Evolutionary conservation across 2,113 vertebrate genomes (phyloP).

Genomic region (Marmota flaviventris): DNA sequence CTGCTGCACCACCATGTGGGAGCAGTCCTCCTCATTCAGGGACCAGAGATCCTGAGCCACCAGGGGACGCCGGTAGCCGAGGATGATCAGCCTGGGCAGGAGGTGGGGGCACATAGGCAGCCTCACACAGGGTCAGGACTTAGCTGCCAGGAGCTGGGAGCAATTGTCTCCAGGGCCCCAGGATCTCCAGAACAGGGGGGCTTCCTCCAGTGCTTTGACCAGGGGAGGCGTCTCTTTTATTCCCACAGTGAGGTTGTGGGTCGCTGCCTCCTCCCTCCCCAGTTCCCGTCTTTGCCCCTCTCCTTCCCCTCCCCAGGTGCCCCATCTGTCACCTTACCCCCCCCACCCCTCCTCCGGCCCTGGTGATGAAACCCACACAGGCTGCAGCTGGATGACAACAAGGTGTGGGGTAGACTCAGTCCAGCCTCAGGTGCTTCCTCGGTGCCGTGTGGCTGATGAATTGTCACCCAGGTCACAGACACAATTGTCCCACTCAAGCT

Average conservation of each 20-base stretch:
- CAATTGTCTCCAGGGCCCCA: background rate
- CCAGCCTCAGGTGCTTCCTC: conserved; percentile 15
- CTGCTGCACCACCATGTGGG: conserved; percentile 89
- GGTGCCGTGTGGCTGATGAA: background rate
- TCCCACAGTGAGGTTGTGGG: background rate
- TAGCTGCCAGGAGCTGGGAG: background rate
- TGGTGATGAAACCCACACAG: background rate
- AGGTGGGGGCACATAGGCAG: background rate
- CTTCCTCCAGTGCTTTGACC: background rate
- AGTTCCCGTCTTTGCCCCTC: background rate
- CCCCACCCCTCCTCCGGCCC: background rate
- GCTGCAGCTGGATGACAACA: background rate
- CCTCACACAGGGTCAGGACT: background rate
- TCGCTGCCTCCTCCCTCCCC: background rate
- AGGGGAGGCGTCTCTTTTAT: background rate
- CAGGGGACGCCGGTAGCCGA: conserved; percentile 94
- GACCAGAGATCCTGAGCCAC: conserved; percentile 96
- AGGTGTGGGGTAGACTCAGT: background rate
- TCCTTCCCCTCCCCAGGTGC: background rate
- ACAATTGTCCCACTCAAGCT: conserved; percentile 56
- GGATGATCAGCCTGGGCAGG: conserved; percentile 91
- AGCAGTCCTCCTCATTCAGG: conserved; percentile 91
- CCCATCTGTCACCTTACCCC: background rate
- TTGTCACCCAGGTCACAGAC: conserved; percentile 69
- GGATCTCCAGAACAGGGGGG: background rate